Evolutionary conservation across 2,888 invertebrate species (phyloP).

Genomic region (Drosophila lacicola): DNA sequence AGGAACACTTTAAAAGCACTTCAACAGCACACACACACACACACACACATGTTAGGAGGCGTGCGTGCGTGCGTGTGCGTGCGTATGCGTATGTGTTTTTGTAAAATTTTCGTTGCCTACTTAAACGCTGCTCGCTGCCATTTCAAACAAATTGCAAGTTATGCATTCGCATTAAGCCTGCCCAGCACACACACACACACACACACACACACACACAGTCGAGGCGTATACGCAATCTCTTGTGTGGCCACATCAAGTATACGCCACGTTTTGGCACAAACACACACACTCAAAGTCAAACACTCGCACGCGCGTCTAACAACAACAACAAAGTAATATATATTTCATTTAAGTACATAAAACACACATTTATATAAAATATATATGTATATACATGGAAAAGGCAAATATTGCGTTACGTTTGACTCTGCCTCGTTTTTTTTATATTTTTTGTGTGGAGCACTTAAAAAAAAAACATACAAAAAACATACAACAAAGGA

Average conservation of each 20-base stretch:
- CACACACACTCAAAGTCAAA: slow-evolving; percentile 33
- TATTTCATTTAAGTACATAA: slow-evolving; percentile 1
- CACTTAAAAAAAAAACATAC: slow-evolving; percentile 63
- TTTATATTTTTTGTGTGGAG: slow-evolving; percentile 18
- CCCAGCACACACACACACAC: slow-evolving; percentile 56
- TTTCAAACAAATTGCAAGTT: slow-evolving; percentile 68
- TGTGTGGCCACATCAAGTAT: slow-evolving; percentile 64
- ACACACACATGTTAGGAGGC: slow-evolving; percentile 5
- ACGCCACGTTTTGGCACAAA: slow-evolving; percentile 72
- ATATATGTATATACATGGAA: slow-evolving; percentile 6
- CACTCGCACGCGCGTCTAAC: slow-evolving; percentile 35
- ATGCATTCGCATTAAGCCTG: slow-evolving; percentile 47
- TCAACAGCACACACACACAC: slow-evolving; percentile 40
- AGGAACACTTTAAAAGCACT: slow-evolving; percentile 44
- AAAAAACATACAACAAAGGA: slow-evolving; percentile 36
- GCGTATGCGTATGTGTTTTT: slow-evolving; percentile 13
- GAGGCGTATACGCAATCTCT: slow-evolving; percentile 77
- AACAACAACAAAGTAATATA: slow-evolving; percentile 39
- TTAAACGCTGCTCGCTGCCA: slow-evolving; percentile 45
- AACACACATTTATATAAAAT: background rate
- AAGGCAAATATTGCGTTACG: slow-evolving; percentile 24
- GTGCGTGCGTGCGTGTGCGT: slow-evolving; percentile 9
- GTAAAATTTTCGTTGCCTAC: slow-evolving; percentile 71
- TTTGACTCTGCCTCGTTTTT: slow-evolving; percentile 4
- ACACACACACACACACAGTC: slow-evolving; percentile 10